These are phyloP conservation scores for Scrobipalpa costella DNA, from an alignment of 2,888 invertebrate genomes.

Conservation along the genomic window DNA sequence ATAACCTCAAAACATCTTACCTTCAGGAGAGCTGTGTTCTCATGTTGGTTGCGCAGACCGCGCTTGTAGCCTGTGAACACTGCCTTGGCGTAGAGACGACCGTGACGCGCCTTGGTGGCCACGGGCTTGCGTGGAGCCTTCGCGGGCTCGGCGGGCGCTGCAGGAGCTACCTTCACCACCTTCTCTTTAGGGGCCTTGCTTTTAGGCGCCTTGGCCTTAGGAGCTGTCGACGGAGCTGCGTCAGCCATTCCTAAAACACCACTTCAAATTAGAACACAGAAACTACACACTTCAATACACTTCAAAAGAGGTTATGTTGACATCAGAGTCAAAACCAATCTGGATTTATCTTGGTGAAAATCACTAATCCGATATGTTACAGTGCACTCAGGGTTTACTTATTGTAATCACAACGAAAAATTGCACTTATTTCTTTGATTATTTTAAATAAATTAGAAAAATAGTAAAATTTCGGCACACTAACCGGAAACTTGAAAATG, in stretches of 20 bases:
- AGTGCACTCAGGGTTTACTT: conserved; percentile 28
- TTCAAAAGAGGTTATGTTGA: conserved; percentile 71
- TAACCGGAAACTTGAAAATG: conserved; percentile 71
- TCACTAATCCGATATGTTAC: conserved; percentile 49
- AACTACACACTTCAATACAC: conserved; percentile 38
- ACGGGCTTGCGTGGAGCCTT: conserved; percentile 73
- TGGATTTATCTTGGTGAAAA: conserved; percentile 49
- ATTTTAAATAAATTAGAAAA: conserved; percentile 24
- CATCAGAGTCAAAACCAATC: conserved; percentile 61
- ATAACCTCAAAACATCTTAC: conserved; percentile 52
- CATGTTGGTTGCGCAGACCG: conserved; percentile 98
- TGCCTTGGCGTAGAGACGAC: conserved; percentile 97
- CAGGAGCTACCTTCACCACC: conserved; percentile 77
- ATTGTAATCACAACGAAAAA: conserved; percentile 32
- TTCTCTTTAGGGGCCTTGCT: conserved; percentile 82
- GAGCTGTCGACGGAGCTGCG: conserved; percentile 74
- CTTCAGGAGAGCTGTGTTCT: conserved; percentile 97
- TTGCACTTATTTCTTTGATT: conserved; percentile 44
- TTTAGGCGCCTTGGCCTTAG: conserved; percentile 79
- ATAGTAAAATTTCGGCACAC: conserved; percentile 50
- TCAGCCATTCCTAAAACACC: conserved; percentile 83
- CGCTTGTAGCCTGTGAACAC: conserved; percentile 98
- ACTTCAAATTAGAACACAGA: conserved; percentile 35
- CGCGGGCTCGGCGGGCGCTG: conserved; percentile 76
- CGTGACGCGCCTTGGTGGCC: conserved; percentile 83